Evolutionary conservation across 2,888 invertebrate species (phyloP).

Genomic region (Urechis unicinctus): DNA sequence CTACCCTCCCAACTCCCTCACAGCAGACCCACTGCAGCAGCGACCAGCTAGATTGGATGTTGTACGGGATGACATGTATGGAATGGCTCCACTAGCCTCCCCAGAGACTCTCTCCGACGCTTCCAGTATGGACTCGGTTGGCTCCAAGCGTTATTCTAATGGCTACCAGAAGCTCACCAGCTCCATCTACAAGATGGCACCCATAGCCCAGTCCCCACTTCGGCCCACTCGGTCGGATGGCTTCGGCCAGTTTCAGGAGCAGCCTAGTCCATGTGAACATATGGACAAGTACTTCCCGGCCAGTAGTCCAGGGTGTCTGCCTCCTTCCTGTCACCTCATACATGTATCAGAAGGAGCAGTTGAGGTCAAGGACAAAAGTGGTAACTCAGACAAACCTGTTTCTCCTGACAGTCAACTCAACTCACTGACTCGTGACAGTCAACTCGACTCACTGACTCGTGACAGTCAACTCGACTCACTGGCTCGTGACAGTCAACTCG

Average conservation of each 20-base stretch:
- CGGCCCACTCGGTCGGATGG: constrained; percentile 4
- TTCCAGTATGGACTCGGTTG: constrained; percentile 61
- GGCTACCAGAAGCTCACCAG: constrained; percentile 19
- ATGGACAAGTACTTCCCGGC: constrained; percentile 2
- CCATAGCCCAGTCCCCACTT: constrained; percentile 32
- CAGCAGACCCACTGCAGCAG: too few species aligned
- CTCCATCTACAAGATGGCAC: constrained; percentile 24
- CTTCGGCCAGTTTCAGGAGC: constrained; percentile 7
- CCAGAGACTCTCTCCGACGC: constrained; percentile 74
- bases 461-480: too few species aligned
- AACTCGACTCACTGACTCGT: too few species aligned
- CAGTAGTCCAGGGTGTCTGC: background rate
- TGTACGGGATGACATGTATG: background rate
- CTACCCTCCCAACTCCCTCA: background rate
- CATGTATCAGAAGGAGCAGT: too few species aligned
- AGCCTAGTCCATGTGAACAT: constrained; percentile 8
- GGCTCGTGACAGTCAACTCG: too few species aligned
- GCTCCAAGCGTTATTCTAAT: constrained; percentile 8
- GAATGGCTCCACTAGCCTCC: constrained; percentile 68
- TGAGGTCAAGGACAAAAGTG: too few species aligned
- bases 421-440: too few species aligned
- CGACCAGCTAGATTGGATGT: background rate
- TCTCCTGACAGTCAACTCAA: too few species aligned
- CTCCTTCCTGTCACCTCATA: too few species aligned
- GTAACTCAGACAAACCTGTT: too few species aligned